Evolutionary conservation across 2,113 vertebrate species (phyloP).

Genomic region (Rhombomys opimus): DNA sequence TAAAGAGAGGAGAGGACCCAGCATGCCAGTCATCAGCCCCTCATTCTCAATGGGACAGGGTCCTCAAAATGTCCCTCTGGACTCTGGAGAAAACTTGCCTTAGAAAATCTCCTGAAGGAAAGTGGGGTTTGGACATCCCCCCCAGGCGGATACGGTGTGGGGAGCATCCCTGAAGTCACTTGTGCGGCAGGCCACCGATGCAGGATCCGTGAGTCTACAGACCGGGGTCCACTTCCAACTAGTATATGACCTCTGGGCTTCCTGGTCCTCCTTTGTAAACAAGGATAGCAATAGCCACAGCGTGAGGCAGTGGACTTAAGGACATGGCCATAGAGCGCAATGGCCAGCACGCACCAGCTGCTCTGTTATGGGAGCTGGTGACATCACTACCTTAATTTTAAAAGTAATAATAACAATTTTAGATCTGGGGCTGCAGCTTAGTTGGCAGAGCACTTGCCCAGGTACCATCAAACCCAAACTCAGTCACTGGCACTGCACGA

Average conservation of each 20-base stretch:
- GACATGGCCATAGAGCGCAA: fast-evolving
- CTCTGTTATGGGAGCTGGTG: fast-evolving
- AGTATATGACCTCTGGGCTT: background rate
- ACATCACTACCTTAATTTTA: background rate
- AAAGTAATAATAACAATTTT: background rate
- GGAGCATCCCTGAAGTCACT: background rate
- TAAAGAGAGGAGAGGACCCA: conserved; percentile 41
- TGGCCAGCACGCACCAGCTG: background rate
- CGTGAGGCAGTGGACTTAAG: background rate
- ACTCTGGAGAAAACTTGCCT: background rate
- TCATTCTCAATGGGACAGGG: background rate
- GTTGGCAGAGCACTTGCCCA: no score
- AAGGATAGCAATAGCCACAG: background rate
- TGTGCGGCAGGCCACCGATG: background rate
- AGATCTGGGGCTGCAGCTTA: background rate
- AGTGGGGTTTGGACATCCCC: background rate
- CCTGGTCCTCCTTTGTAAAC: background rate
- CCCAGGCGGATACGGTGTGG: background rate
- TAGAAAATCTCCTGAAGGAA: background rate
- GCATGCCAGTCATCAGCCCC: background rate
- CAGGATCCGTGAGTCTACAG: background rate
- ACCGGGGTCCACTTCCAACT: no score
- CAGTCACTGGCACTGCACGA: no score
- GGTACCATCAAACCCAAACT: background rate
- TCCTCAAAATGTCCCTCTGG: background rate